A percentile compares a stretch with the other conserved stretches of the same genome.
These are phyloP conservation scores for Myotis myotis DNA, from an alignment of 2,797 vertebrate genomes.

Conservation along the genomic window DNA sequence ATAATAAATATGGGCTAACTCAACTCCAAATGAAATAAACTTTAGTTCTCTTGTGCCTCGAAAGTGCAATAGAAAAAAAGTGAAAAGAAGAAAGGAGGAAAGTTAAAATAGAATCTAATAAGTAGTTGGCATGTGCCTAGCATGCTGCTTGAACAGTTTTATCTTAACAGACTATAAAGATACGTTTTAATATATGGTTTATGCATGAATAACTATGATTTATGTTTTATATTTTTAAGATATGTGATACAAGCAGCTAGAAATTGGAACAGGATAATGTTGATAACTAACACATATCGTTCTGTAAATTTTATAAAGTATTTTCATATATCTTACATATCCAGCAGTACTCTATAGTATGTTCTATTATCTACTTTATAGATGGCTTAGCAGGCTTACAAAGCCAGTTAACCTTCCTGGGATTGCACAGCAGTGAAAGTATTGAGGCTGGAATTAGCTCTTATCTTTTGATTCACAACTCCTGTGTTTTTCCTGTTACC, in stretches of 20 bases:
- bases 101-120: slow-evolving; percentile 29
- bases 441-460: not conserved
- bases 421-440: not conserved
- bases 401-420: not conserved
- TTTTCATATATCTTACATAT: not conserved
- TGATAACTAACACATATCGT: not conserved
- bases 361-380: not conserved
- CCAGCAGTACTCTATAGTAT: not conserved
- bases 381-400: not conserved
- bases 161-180: not conserved
- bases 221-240: not conserved
- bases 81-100: not conserved
- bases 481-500: not conserved
- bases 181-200: not conserved
- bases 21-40: slow-evolving; percentile 4
- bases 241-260: not conserved
- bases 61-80: not conserved
- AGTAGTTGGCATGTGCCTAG: not conserved
- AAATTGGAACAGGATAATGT: not conserved
- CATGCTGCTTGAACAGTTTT: not conserved
- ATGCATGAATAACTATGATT: not conserved
- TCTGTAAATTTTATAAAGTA: slow-evolving; percentile 7
- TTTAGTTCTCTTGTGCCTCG: not conserved
- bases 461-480: not conserved
- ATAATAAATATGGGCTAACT: slow-evolving; percentile 6